Evolutionary conservation across 2,888 invertebrate genomes (phyloP), one percentile per base, ranked within the genome.

Genomic region (Lepidonotus clava): DNA sequence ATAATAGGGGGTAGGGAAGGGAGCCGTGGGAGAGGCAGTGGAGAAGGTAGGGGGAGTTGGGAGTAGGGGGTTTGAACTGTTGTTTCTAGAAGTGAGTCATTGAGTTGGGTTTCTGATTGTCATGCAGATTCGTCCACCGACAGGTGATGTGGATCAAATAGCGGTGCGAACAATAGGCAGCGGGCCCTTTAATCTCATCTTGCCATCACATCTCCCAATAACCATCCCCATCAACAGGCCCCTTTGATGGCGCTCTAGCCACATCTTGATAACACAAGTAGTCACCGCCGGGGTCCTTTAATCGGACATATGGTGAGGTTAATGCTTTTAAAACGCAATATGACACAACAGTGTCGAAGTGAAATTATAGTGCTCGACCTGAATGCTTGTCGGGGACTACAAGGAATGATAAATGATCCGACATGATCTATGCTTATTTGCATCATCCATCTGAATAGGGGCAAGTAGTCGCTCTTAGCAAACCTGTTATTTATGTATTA

Each of bases 291-390:
- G 28, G 61, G 28, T n/a, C 61, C 61, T 61, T 61, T 61, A 61
- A 61, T 61, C 61, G 24, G 24, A 61, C 61, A 61, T 61, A 61
- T 61, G 61, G 61, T 28, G 61, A 28, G 28, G 61, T 32, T 61
- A 24, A 61, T 61, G 61, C 61, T 61, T 61, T 61, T 61, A 61
- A 61, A 61, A 61, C 61, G 61, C 61, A 61, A 61, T 61, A 61
- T 61, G 61, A 61, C 61, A 61, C 61, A 61, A 61, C 28, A 11
- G 1, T 61, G 28, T 11, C 24, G 24, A 32, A 24, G 24, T 61
- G 61, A 61, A 61, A 61, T 61, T 61, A 61, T 28, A 61, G 61
- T 32, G 46, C 46, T 46, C 18, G 46, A 18, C 61, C n/a, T n/a
- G n/a, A n/a, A n/a, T n/a, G n/a, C n/a, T n/a, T n/a, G n/a, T n/a